phyloP scores from a whole-genome alignment of 2,113 vertebrate genomes.

The Atrichornis clamosus region DNA sequence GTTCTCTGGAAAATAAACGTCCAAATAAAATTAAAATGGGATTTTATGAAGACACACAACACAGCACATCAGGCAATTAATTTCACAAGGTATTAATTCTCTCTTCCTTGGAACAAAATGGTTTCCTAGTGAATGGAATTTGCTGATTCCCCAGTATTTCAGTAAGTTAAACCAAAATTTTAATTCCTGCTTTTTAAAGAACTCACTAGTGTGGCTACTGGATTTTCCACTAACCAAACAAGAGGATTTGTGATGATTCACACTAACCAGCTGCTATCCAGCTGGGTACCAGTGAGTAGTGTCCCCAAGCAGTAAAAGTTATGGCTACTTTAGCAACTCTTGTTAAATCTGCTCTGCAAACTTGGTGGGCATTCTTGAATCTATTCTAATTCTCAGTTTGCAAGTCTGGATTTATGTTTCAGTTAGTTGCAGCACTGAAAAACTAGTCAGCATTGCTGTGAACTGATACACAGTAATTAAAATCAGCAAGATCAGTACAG shows the following conservation, averaged over 20 bases:
- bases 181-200: not conserved
- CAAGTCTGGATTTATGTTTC: not conserved
- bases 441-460: not conserved
- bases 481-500: not conserved
- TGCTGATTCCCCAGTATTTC: not conserved
- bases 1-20: not conserved
- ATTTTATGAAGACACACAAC: not conserved
- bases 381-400: not conserved
- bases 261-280: not conserved
- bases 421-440: not conserved
- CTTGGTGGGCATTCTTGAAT: not conserved
- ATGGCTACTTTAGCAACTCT: not conserved
- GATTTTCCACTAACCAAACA: not conserved
- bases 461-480: not conserved
- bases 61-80: not conserved
- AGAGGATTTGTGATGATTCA: not conserved
- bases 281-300: not conserved
- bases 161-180: not conserved
- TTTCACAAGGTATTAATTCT: not conserved
- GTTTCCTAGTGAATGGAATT: not conserved
- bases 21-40: not conserved
- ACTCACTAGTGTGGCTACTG: not conserved
- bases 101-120: not conserved
- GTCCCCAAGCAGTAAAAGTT: not conserved
- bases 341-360: not conserved